Percentiles rank a stretch among this genome's conserved stretches.
Conservation (phyloP, 2,888 invertebrate genomes). For the Pollenia angustigena region DNA sequence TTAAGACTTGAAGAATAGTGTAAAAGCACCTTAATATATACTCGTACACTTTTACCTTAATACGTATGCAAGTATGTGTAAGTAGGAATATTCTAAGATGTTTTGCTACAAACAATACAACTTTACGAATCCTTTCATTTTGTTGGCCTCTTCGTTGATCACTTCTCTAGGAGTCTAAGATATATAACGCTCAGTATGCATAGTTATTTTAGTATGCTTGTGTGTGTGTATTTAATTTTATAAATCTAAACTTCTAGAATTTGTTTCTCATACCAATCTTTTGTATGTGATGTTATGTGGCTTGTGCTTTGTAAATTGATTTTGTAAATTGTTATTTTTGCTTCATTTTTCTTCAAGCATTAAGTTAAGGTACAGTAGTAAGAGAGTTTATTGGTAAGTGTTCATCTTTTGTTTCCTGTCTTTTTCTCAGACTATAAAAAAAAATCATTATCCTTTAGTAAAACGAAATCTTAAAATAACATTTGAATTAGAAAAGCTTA, state of each 20-base stretch:
- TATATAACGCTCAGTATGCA: background rate
- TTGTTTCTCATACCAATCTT: constrained; percentile 23
- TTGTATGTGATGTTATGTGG: constrained; percentile 42
- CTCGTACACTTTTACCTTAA: too few relatives aligned
- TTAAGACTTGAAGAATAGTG: too few relatives aligned
- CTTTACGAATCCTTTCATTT: constrained; percentile 7
- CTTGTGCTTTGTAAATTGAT: constrained; percentile 56
- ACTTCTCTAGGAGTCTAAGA: background rate
- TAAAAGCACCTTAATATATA: too few relatives aligned
- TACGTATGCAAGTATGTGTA: background rate
- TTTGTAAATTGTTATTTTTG: constrained; percentile 45
- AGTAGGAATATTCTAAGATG: background rate
- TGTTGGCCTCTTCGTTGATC: background rate
- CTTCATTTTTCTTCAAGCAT: background rate
- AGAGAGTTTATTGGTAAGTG: constrained; percentile 15
- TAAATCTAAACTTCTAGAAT: background rate
- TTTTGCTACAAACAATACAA: constrained; percentile 2
- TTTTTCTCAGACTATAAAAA: constrained; percentile 19
- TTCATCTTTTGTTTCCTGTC: constrained; percentile 12
- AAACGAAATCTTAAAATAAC: constrained; percentile 47
- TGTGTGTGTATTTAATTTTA: background rate
- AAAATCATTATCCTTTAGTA: constrained; percentile 58
- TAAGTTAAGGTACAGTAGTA: background rate
- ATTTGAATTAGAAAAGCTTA: constrained; percentile 25
- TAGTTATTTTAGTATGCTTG: background rate